Evolutionary conservation across 2,113 vertebrate genomes (phyloP).

Genomic region (Electrona antarctica): DNA sequence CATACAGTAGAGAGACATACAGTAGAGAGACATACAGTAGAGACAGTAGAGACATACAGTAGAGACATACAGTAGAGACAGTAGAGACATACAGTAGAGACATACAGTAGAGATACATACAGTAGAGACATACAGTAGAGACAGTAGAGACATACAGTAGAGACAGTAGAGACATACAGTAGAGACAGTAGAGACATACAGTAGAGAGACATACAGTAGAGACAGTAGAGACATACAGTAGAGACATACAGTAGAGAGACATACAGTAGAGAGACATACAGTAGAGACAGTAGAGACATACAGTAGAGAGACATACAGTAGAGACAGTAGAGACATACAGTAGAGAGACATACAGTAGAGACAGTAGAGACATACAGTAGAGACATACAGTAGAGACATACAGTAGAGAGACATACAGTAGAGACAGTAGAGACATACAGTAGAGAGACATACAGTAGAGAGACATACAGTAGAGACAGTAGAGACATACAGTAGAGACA

Average conservation of each 20-base stretch:
- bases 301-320: conserved; percentile 16
- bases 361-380: background rate
- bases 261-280: no score
- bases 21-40: conserved; percentile 13
- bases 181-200: conserved; percentile 14
- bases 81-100: background rate
- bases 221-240: background rate
- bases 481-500: background rate
- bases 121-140: background rate
- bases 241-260: conserved; percentile 5
- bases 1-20: conserved; percentile 3
- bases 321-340: conserved; percentile 11
- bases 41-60: conserved; percentile 11
- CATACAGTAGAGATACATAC: conserved; percentile 7
- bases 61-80: conserved; percentile 1
- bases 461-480: background rate
- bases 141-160: conserved; percentile 9
- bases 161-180: conserved; percentile 10
- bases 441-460: background rate
- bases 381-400: background rate
- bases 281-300: background rate
- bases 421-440: conserved; percentile 11
- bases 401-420: conserved; percentile 16
- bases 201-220: background rate
- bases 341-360: background rate